Percentiles rank a stretch among this genome's conserved stretches.
These are phyloP conservation scores for Anhinga anhinga DNA, from an alignment of 2,113 vertebrate genomes.

Conservation along the genomic window DNA sequence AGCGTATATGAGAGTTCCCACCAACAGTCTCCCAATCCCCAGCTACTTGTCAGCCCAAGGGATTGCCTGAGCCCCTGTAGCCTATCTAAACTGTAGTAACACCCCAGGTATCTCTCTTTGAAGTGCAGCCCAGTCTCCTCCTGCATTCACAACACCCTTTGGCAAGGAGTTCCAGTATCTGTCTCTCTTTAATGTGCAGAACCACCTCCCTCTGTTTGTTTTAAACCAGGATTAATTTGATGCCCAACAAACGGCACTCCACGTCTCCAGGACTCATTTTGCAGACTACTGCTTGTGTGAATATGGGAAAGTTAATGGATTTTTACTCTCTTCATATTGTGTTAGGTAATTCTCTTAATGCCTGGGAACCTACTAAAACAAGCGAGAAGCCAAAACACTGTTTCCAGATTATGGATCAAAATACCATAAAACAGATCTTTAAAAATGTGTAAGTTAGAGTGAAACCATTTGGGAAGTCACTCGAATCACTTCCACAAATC, in stretches of 20 bases:
- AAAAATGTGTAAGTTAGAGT: background rate
- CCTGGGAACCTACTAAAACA: background rate
- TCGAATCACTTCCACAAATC: background rate
- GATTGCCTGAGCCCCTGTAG: background rate
- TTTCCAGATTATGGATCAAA: background rate
- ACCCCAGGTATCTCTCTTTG: background rate
- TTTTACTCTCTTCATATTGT: background rate
- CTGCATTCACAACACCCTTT: background rate
- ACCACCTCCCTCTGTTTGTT: background rate
- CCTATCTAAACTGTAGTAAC: background rate
- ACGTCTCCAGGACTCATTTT: background rate
- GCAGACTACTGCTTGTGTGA: background rate
- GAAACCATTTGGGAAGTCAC: background rate
- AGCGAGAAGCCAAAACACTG: background rate
- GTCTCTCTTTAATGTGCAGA: background rate
- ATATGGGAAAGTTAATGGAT: background rate
- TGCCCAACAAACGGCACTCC: background rate
- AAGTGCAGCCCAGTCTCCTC: background rate
- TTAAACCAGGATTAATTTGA: background rate
- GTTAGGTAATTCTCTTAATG: background rate
- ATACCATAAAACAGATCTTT: background rate
- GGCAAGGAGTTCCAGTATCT: background rate
- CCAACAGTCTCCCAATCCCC: fast-evolving
- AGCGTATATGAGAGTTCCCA: background rate
- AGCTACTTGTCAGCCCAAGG: background rate